phyloP scores from a whole-genome alignment of 2,113 vertebrate genomes.

The Candoia aspera region DNA sequence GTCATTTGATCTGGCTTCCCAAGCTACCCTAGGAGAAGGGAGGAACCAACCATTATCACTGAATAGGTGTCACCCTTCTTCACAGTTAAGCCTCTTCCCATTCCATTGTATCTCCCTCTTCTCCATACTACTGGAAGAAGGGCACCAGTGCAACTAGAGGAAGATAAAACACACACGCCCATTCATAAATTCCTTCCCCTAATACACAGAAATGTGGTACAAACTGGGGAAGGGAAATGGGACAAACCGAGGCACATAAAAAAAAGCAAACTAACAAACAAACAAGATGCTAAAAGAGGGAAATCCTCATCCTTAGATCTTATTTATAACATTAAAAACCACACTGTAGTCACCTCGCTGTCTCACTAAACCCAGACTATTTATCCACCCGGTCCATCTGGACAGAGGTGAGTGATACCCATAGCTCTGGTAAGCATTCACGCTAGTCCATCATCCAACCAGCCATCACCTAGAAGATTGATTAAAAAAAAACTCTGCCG shows the following conservation, averaged over 20 bases:
- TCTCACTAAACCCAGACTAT: background rate
- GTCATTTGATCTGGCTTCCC: too few relatives aligned
- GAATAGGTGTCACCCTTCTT: too few relatives aligned
- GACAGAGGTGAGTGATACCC: background rate
- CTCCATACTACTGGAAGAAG: too few relatives aligned
- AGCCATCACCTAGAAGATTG: background rate
- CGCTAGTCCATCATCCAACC: background rate
- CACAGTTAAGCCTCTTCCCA: too few relatives aligned
- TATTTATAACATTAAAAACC: background rate
- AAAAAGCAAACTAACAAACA: background rate
- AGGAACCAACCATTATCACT: too few relatives aligned
- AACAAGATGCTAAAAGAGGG: background rate
- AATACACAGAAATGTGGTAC: too few relatives aligned
- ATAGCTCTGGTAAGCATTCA: background rate
- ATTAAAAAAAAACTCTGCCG: background rate
- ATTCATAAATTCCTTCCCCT: too few relatives aligned
- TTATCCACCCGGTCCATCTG: background rate
- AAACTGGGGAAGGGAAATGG: background rate
- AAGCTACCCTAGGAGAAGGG: too few relatives aligned
- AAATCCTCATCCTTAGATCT: background rate
- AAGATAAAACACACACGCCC: too few relatives aligned
- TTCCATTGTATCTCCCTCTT: too few relatives aligned
- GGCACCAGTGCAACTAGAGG: too few relatives aligned
- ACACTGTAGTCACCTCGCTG: background rate
- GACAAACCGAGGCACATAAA: background rate